Percentiles rank a stretch among this genome's conserved stretches.
Evolutionary conservation across 2,797 vertebrate genomes (phyloP).

Genomic region (Lagorchestes hirsutus): DNA sequence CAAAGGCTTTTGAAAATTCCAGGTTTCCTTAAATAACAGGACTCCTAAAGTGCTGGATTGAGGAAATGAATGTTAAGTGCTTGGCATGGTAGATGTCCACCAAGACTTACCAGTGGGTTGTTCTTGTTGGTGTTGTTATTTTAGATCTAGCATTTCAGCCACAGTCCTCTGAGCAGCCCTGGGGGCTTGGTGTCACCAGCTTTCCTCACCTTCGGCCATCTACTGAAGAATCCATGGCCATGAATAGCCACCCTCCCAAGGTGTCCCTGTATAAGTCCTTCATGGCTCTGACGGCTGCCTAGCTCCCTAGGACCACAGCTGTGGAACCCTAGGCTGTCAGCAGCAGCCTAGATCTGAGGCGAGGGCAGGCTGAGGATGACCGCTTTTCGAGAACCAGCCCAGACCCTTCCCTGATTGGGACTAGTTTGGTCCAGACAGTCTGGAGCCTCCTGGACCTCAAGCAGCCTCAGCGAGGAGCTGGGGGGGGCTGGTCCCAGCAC

Average conservation of each 20-base stretch:
- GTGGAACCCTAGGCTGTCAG: background rate
- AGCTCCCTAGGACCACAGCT: background rate
- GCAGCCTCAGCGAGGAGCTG: background rate
- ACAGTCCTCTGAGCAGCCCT: conserved; percentile 18
- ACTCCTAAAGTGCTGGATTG: too few species aligned
- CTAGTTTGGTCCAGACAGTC: conserved; percentile 5
- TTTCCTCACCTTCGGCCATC: conserved; percentile 60
- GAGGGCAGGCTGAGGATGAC: background rate
- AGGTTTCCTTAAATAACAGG: background rate
- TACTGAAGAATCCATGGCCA: conserved; percentile 40
- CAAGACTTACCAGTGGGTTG: too few species aligned
- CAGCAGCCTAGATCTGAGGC: background rate
- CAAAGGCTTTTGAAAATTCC: too few species aligned
- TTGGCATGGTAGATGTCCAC: too few species aligned
- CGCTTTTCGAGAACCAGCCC: background rate
- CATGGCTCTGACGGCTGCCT: background rate
- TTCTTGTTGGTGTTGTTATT: background rate
- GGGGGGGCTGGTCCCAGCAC: background rate
- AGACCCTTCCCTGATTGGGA: background rate
- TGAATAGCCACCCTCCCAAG: conserved; percentile 2
- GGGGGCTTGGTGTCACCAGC: conserved; percentile 25
- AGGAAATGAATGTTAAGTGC: too few species aligned
- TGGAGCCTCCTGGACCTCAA: background rate
- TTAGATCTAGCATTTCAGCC: conserved; percentile 70
- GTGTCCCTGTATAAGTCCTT: background rate